phyloP scores from a whole-genome alignment of 2,113 vertebrate species.

The Petrocephalus microphthalmus region DNA sequence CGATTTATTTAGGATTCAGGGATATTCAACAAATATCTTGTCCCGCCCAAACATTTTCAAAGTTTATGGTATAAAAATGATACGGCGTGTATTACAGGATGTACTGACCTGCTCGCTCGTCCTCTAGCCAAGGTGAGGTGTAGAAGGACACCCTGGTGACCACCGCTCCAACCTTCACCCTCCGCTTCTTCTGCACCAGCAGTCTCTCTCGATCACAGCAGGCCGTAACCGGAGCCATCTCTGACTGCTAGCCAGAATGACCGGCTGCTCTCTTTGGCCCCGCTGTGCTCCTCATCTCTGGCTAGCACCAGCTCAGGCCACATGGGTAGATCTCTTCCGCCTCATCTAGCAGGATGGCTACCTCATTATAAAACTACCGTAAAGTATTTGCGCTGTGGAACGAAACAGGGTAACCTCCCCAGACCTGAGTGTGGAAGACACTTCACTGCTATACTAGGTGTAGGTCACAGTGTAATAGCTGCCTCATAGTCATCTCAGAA shows the following conservation, averaged over 20 bases:
- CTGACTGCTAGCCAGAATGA: conserved; percentile 4
- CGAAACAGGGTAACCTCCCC: neutral
- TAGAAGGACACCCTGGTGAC: neutral
- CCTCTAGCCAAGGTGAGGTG: neutral
- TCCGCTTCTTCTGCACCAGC: neutral
- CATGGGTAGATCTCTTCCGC: conserved; percentile 10
- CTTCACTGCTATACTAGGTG: neutral
- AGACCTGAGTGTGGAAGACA: neutral
- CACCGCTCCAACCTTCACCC: neutral
- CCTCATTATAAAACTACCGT: neutral
- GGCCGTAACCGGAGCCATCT: conserved; percentile 3
- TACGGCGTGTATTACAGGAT: neutral
- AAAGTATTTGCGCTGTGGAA: neutral
- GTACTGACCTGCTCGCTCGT: neutral
- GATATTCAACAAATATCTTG: neutral
- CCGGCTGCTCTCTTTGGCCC: conserved; percentile 6
- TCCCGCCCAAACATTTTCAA: neutral
- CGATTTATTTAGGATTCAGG: neutral
- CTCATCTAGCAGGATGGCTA: conserved; percentile 13
- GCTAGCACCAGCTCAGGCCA: conserved; percentile 8
- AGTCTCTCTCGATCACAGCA: neutral
- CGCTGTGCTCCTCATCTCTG: conserved; percentile 1
- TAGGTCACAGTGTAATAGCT: neutral
- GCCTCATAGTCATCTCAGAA: neutral
- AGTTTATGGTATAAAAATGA: neutral